Conservation (phyloP, 2,888 invertebrate genomes). For the Zonitis immaculata region DNA sequence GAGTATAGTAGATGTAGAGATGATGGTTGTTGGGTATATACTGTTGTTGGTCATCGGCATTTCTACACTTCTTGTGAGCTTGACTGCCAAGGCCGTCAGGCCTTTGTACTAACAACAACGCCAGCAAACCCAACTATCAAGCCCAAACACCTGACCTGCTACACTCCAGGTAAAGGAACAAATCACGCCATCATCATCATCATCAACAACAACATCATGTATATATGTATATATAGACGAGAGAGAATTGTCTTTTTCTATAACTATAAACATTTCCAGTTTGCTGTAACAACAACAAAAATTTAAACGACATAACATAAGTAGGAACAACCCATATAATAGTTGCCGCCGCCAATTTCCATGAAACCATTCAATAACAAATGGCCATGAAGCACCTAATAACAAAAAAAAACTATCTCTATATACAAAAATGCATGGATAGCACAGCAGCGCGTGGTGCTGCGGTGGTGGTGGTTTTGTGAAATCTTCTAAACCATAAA, state of each 20-base stretch:
- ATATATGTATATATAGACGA: no score
- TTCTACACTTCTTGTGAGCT: slow-evolving; percentile 23
- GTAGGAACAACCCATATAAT: neutral
- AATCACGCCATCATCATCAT: slow-evolving; percentile 18
- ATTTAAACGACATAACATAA: neutral
- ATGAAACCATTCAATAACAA: neutral
- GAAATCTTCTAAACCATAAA: neutral
- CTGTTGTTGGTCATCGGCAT: slow-evolving; percentile 31
- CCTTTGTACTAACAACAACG: no score
- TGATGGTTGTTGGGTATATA: neutral
- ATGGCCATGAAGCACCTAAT: neutral
- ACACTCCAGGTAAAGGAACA: slow-evolving; percentile 28
- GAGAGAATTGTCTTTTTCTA: slow-evolving; percentile 21
- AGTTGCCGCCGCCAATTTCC: neutral
- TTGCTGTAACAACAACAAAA: slow-evolving; percentile 10
- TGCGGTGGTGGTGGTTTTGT: no score
- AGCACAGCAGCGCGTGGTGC: no score
- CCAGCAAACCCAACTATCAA: slow-evolving; percentile 14
- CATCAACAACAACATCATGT: slow-evolving; percentile 4
- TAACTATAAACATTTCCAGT: slow-evolving; percentile 7
- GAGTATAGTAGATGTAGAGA: no score
- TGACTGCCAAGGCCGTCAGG: slow-evolving; percentile 30
- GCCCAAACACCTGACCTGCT: slow-evolving; percentile 26
- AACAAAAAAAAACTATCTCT: neutral
- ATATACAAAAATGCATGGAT: no score